These are phyloP conservation scores for Rhizoglyphus robini DNA, from an alignment of 1,140 invertebrate genomes.

Conservation along the genomic window DNA sequence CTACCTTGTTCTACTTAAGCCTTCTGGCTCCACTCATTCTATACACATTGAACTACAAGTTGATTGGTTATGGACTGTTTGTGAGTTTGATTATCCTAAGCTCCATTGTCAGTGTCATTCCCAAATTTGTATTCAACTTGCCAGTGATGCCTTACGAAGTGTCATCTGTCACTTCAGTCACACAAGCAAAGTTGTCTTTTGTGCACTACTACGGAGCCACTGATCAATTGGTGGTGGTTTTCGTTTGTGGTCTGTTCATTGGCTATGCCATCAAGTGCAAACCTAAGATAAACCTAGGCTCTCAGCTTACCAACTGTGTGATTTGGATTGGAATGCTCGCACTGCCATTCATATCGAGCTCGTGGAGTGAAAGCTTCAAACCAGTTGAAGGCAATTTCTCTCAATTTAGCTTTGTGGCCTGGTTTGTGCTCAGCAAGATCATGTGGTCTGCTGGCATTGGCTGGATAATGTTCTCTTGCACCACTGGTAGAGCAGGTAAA, in stretches of 20 bases:
- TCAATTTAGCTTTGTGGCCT: constrained; percentile 11
- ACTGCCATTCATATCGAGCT: not conserved
- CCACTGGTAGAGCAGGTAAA: constrained; percentile 14
- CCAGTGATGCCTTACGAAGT: constrained; percentile 6
- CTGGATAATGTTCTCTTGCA: constrained; percentile 16
- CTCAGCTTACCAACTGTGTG: not conserved
- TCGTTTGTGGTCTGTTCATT: constrained; percentile 9
- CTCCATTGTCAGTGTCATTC: not conserved
- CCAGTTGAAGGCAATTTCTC: constrained; percentile 8
- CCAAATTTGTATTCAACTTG: not conserved
- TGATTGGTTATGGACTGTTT: constrained; percentile 11
- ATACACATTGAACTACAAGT: not conserved
- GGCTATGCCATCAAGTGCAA: constrained; percentile 8
- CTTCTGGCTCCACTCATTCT: constrained; percentile 13
- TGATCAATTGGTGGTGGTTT: constrained; percentile 4
- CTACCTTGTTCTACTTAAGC: constrained; percentile 7
- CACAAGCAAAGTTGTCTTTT: constrained; percentile 7
- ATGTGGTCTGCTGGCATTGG: constrained; percentile 16
- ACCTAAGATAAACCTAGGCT: constrained; percentile 6
- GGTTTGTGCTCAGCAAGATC: constrained; percentile 12
- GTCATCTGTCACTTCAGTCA: not conserved
- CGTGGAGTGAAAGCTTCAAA: constrained; percentile 16
- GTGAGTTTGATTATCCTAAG: not conserved
- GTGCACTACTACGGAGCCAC: constrained; percentile 8
- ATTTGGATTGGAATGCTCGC: constrained; percentile 6